phyloP scores from a whole-genome alignment of 2,113 vertebrate species.

The Thymallus thymallus region DNA sequence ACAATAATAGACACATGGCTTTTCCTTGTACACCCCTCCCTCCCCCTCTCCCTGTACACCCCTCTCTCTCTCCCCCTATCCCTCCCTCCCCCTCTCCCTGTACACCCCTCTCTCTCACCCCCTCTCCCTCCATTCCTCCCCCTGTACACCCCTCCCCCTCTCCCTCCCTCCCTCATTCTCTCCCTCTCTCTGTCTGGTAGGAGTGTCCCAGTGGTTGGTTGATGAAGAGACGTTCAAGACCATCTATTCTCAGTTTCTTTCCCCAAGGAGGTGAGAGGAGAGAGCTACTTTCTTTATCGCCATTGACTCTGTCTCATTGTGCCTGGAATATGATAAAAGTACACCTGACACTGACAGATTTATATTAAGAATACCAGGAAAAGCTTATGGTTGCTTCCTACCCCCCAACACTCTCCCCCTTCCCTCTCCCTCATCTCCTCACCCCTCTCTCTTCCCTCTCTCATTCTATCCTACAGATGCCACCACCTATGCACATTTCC shows the following conservation, averaged over 20 bases:
- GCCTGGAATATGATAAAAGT: too few species aligned
- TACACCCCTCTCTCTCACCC: not conserved
- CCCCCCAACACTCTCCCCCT: not conserved
- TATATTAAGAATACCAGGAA: not conserved
- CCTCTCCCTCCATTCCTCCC: too few species aligned
- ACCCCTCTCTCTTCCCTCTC: not conserved
- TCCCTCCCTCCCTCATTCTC: too few species aligned
- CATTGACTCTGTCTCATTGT: not conserved
- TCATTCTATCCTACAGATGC: slow-evolving; percentile 75
- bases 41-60: too few species aligned
- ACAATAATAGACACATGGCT: not conserved
- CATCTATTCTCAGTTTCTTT: slow-evolving; percentile 97
- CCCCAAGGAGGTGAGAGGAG: slow-evolving; percentile 91
- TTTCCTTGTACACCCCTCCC: not conserved
- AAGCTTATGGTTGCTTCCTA: not conserved
- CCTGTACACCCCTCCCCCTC: not conserved
- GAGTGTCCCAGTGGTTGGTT: slow-evolving; percentile 94
- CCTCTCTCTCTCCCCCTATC: too few species aligned
- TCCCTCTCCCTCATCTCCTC: not conserved
- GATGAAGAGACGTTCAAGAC: slow-evolving; percentile 95
- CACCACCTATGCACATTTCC: slow-evolving; percentile 90
- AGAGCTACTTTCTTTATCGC: too few species aligned
- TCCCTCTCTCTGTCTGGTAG: slow-evolving; percentile 63
- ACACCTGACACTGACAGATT: not conserved
- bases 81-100: not conserved